Conservation (phyloP, 2,888 invertebrate genomes). For the Philopedon plagiatum region DNA sequence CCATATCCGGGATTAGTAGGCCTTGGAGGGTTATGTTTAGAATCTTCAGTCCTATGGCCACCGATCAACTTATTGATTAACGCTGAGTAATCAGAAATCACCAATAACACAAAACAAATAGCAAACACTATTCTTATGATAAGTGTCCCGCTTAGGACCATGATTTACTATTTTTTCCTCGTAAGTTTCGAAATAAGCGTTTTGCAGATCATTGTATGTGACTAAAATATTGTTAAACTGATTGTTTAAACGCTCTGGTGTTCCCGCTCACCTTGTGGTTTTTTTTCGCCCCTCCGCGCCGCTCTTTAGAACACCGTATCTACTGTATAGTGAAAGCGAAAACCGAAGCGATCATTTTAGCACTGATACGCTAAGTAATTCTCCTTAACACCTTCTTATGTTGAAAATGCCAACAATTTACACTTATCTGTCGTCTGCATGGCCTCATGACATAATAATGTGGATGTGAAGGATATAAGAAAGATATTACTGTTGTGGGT, state of each 20-base stretch:
- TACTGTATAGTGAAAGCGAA: slow-evolving; percentile 44
- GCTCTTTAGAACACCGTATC: slow-evolving; percentile 26
- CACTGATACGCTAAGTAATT: slow-evolving; percentile 18
- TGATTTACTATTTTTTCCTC: slow-evolving; percentile 54
- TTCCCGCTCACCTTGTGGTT: slow-evolving; percentile 61
- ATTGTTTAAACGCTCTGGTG: slow-evolving; percentile 50
- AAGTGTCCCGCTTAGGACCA: slow-evolving; percentile 64
- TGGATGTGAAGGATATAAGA: too few species aligned
- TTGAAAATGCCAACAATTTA: not conserved
- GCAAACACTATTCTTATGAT: slow-evolving; percentile 71
- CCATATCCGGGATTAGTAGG: slow-evolving; percentile 68
- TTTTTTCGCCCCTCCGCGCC: slow-evolving; percentile 60
- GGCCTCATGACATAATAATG: too few species aligned
- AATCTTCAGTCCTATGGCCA: slow-evolving; percentile 65
- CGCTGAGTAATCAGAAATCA: slow-evolving; percentile 72
- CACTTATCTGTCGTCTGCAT: too few species aligned
- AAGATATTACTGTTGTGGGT: too few species aligned
- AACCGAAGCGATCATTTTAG: slow-evolving; percentile 34
- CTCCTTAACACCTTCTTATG: not conserved
- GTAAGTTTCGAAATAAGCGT: slow-evolving; percentile 47
- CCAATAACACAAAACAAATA: slow-evolving; percentile 71
- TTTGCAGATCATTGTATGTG: slow-evolving; percentile 45
- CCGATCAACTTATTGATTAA: slow-evolving; percentile 70
- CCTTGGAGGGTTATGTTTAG: slow-evolving; percentile 60
- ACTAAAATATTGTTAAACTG: slow-evolving; percentile 57